Conservation (phyloP, 2,797 vertebrate species). For the Crocodylus rhombifer region DNA sequence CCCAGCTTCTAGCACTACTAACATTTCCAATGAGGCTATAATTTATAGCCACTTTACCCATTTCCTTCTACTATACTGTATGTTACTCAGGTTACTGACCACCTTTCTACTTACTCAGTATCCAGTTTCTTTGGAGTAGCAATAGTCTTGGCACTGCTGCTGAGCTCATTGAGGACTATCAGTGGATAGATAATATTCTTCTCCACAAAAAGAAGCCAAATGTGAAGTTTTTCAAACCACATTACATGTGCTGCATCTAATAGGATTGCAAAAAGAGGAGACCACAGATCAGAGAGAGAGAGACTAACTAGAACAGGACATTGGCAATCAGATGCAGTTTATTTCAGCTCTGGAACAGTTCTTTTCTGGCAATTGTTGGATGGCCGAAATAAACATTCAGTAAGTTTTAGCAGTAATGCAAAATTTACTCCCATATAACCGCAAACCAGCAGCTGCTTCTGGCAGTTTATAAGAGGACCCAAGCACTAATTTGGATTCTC, state of each 20-base stretch:
- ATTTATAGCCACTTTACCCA: background rate
- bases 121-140: slow-evolving; percentile 95
- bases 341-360: background rate
- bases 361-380: background rate
- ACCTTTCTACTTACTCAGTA: slow-evolving; percentile 90
- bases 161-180: slow-evolving; percentile 97
- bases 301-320: background rate
- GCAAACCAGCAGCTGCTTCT: background rate
- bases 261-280: slow-evolving; percentile 43
- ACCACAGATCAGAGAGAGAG: background rate
- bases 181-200: slow-evolving; percentile 97
- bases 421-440: background rate
- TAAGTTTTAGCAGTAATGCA: background rate
- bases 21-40: background rate
- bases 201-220: slow-evolving; percentile 97
- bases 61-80: background rate
- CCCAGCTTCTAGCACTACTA: background rate
- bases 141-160: slow-evolving; percentile 93
- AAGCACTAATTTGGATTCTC: background rate
- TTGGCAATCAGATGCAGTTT: background rate
- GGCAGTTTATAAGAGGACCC: background rate
- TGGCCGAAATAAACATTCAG: background rate
- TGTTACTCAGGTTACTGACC: background rate
- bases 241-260: slow-evolving; percentile 96
- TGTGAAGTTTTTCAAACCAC: slow-evolving; percentile 98